Conservation (phyloP, 2,113 vertebrate species). For the Oryzias celebensis region DNA sequence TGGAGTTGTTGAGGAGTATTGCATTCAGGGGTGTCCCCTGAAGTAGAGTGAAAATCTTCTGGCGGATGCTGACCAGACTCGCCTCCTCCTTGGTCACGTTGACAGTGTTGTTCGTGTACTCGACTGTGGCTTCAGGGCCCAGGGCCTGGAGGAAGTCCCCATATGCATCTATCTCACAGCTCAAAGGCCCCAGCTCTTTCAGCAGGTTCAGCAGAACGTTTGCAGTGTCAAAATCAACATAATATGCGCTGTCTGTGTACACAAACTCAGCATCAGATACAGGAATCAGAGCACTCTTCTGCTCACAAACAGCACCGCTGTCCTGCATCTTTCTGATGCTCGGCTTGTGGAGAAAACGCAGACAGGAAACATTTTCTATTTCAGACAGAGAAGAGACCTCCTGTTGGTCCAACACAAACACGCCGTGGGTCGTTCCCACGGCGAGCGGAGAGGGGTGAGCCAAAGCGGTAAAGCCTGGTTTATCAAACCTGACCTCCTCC, state of each 20-base stretch:
- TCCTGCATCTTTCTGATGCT: constrained; percentile 78
- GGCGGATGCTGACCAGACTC: constrained; percentile 71
- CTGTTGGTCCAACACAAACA: constrained; percentile 84
- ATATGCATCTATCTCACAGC: constrained; percentile 93
- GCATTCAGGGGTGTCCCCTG: constrained; percentile 84
- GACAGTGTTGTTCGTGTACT: constrained; percentile 76
- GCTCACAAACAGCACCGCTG: constrained; percentile 75
- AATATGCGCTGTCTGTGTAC: constrained; percentile 94
- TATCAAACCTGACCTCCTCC: constrained; percentile 77
- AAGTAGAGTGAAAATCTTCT: constrained; percentile 83
- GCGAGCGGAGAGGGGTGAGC: constrained; percentile 87
- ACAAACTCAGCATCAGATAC: constrained; percentile 70
- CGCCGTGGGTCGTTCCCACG: constrained; percentile 87
- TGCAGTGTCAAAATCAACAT: constrained; percentile 78
- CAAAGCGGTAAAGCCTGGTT: constrained; percentile 87
- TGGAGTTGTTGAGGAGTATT: constrained; percentile 89
- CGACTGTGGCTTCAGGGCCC: constrained; percentile 80
- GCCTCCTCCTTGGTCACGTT: constrained; percentile 74
- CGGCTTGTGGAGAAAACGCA: constrained; percentile 90
- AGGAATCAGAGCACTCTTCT: constrained; percentile 1
- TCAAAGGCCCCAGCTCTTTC: constrained; percentile 73
- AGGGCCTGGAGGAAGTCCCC: constrained; percentile 94
- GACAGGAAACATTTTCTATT: constrained; percentile 78
- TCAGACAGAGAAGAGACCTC: constrained; percentile 40
- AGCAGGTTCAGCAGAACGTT: constrained; percentile 79